Evolutionary conservation across 1,140 invertebrate species (phyloP), one percentile per base, ranked within the genome.

Genomic region (Euwallacea fornicatus): DNA sequence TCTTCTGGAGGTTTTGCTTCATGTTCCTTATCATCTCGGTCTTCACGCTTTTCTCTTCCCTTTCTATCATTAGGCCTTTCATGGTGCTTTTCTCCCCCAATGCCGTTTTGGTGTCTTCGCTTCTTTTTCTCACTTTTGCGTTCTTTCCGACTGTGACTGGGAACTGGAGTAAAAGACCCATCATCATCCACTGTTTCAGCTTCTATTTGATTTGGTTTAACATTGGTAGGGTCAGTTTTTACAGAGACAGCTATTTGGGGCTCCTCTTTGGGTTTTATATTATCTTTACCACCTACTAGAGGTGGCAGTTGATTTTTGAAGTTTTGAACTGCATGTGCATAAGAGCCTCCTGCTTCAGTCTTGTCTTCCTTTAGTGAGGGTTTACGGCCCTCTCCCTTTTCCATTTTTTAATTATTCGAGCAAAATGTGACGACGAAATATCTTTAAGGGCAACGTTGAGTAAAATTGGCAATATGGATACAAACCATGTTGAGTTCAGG

Each of bases 141-240:
- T 69, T 85, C 84, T 66, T 83, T 84, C 42, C 84, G 77, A 77
- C 81, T 82, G 74, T 85, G 82, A 59, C 80, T 83, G 47, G 83
- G 76, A 43, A 85, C 84, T 11, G 82, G 83, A 63, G 83, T 82
- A 79, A 85, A 85, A 59, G 81, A 81, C 70, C 75, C 81, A 78
- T 82, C 84, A 65, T 85, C 84, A 72, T 84, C 84, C 42, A 68
- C 42, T 46, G 55, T 21, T 55, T 63, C 60, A 61, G 65, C 47
- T 16, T 64, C 55, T 53, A 56, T 44, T 42, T 73, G 71, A 59
- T 73, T 60, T 59, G 60, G 58, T 60, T 73, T 74, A 55, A 71
- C 59, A 50, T 61, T 59, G 13, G 15, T 7, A 42, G 4, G n/a
- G 10, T 55, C 16, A 13, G 10, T 9, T 10, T 41, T 41, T 65